Percentiles rank a stretch among this genome's conserved stretches.
These are phyloP conservation scores for Parnassius smintheus DNA, from an alignment of 2,888 invertebrate species.

Conservation along the genomic window DNA sequence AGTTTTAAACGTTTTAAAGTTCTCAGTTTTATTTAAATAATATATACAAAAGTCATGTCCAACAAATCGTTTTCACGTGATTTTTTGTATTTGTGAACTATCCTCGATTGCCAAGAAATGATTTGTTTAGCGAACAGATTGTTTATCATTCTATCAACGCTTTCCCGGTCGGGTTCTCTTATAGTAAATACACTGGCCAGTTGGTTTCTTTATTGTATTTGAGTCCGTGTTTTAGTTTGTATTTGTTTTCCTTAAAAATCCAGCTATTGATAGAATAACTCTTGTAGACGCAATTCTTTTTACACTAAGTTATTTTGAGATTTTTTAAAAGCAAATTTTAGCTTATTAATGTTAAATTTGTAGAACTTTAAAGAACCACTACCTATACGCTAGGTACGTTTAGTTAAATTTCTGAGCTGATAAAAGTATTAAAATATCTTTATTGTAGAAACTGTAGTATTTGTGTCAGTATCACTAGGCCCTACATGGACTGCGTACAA, in stretches of 20 bases:
- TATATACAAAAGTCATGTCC: too few species aligned
- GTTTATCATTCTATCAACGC: conserved; percentile 18
- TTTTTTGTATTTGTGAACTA: conserved; percentile 1
- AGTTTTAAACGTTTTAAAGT: too few species aligned
- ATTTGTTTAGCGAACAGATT: conserved; percentile 11
- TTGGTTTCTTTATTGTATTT: conserved; percentile 15
- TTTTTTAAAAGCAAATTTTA: not conserved
- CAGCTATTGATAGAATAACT: conserved; percentile 6
- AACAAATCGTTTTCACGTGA: too few species aligned
- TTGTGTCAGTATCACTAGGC: too few species aligned
- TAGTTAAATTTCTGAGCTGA: too few species aligned
- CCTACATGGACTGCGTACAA: too few species aligned
- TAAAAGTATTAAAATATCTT: too few species aligned
- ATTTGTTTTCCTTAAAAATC: conserved; percentile 10
- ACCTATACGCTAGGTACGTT: too few species aligned
- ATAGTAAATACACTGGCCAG: conserved; percentile 13
- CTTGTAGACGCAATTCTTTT: conserved; percentile 2
- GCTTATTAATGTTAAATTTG: too few species aligned
- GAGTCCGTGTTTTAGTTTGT: not conserved
- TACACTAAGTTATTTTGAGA: conserved; percentile 5
- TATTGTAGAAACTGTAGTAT: too few species aligned
- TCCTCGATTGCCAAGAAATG: conserved; percentile 3
- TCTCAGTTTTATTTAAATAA: too few species aligned
- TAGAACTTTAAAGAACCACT: too few species aligned
- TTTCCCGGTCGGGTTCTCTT: conserved; percentile 6